These are phyloP conservation scores for Mizuhopecten yessoensis DNA, from an alignment of 1,140 invertebrate genomes.

Conservation along the genomic window DNA sequence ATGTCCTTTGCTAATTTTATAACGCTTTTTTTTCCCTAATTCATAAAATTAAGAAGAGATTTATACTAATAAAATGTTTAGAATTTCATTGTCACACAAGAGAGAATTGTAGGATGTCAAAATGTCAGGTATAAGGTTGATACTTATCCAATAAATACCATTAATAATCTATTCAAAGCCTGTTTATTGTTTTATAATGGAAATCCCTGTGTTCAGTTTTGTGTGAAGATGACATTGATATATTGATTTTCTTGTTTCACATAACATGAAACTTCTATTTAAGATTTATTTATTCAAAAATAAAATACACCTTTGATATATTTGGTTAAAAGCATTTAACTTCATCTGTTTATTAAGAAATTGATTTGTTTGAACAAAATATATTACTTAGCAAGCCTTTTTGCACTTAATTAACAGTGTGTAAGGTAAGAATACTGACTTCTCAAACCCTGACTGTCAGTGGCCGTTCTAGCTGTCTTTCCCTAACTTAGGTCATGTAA, in stretches of 20 bases:
- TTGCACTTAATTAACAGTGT: background rate
- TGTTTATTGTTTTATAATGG: background rate
- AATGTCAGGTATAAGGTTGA: background rate
- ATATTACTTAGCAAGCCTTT: background rate
- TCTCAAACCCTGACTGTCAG: no score
- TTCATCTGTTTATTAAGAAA: background rate
- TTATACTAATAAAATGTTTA: background rate
- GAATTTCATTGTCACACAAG: background rate
- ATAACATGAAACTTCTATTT: no score
- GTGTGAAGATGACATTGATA: background rate
- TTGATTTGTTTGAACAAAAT: background rate
- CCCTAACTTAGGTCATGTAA: no score
- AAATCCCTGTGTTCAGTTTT: background rate
- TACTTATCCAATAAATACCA: no score
- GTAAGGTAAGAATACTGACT: no score
- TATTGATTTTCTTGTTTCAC: background rate
- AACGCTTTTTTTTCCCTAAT: background rate
- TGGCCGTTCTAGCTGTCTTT: no score
- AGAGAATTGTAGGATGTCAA: background rate
- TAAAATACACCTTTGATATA: no score
- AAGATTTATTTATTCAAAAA: constrained; percentile 6
- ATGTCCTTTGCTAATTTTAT: background rate
- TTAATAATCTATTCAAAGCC: background rate
- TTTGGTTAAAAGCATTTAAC: background rate
- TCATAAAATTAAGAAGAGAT: background rate